phyloP scores from a whole-genome alignment of 2,797 vertebrate species.

The Acomys russatus region DNA sequence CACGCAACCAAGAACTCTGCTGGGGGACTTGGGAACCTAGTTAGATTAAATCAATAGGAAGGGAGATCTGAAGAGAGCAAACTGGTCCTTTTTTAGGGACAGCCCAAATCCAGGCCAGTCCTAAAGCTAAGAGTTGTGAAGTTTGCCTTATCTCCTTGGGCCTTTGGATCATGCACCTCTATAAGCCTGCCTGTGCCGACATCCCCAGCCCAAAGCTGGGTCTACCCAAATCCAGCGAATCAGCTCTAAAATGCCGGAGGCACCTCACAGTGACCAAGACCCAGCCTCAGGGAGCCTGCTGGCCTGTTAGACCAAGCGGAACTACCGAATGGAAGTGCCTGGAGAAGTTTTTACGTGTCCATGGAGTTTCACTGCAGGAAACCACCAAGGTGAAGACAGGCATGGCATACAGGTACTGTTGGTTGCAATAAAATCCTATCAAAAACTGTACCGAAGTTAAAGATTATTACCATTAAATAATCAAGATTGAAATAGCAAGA shows the following conservation, averaged over 20 bases:
- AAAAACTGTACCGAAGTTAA: background rate
- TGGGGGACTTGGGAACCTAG: slow-evolving; percentile 62
- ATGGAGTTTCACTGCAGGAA: slow-evolving; percentile 92
- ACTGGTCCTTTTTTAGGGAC: background rate
- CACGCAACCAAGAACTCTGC: slow-evolving; percentile 81
- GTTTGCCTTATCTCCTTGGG: background rate
- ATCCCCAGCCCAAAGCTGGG: slow-evolving; percentile 92
- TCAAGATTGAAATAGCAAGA: background rate
- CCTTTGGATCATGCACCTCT: slow-evolving; percentile 92
- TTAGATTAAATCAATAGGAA: slow-evolving; percentile 64
- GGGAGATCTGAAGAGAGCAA: slow-evolving; percentile 82
- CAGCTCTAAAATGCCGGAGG: slow-evolving; percentile 83
- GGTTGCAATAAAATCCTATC: background rate
- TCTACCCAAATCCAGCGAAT: slow-evolving; percentile 86
- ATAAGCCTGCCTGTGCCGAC: slow-evolving; percentile 92
- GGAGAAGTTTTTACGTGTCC: slow-evolving; percentile 93
- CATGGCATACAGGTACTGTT: slow-evolving; percentile 90
- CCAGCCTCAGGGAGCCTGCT: slow-evolving; percentile 84
- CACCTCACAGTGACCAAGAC: slow-evolving; percentile 74
- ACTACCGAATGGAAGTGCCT: slow-evolving; percentile 90
- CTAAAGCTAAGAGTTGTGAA: background rate
- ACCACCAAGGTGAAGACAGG: slow-evolving; percentile 90
- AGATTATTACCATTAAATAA: background rate
- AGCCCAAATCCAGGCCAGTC: slow-evolving; percentile 10
- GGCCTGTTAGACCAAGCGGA: slow-evolving; percentile 85